Evolutionary conservation across 2,113 vertebrate species (phyloP).

Genomic region (Thymallus thymallus): DNA sequence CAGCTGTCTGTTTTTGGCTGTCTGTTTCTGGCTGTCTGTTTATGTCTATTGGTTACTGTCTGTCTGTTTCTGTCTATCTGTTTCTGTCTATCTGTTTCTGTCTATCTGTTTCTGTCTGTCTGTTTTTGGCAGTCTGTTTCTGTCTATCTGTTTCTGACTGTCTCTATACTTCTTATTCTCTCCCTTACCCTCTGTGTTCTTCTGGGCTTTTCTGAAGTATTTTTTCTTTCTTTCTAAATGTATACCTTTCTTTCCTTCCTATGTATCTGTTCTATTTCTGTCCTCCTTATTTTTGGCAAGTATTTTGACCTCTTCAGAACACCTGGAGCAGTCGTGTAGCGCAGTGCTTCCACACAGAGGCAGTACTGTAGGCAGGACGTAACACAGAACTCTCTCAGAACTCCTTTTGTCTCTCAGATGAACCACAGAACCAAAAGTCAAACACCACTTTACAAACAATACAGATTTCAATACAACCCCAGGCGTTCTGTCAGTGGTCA

Average conservation of each 20-base stretch:
- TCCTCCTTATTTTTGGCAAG: neutral
- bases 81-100: neutral
- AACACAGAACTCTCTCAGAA: no score
- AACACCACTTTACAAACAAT: no score
- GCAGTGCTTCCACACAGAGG: no score
- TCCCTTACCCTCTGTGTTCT: neutral
- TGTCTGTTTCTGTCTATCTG: neutral
- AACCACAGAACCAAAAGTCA: slow-evolving; percentile 1
- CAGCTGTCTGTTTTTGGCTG: slow-evolving; percentile 1
- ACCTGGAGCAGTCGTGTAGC: no score
- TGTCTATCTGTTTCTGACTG: neutral
- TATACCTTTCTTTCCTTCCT: neutral
- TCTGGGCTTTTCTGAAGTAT: neutral
- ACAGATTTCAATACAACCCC: slow-evolving; percentile 11
- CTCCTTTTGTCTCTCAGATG: slow-evolving; percentile 16
- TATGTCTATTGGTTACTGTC: no score
- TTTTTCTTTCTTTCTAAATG: neutral
- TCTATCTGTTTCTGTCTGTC: neutral
- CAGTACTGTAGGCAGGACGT: neutral
- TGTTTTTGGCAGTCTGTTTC: no score
- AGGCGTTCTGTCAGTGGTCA: neutral
- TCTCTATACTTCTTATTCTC: slow-evolving; percentile 9
- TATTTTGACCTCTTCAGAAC: no score
- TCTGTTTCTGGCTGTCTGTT: neutral
- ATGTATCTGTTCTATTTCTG: slow-evolving; percentile 6